Conservation (phyloP, 2,797 vertebrate genomes). For the Garrulus glandarius region DNA sequence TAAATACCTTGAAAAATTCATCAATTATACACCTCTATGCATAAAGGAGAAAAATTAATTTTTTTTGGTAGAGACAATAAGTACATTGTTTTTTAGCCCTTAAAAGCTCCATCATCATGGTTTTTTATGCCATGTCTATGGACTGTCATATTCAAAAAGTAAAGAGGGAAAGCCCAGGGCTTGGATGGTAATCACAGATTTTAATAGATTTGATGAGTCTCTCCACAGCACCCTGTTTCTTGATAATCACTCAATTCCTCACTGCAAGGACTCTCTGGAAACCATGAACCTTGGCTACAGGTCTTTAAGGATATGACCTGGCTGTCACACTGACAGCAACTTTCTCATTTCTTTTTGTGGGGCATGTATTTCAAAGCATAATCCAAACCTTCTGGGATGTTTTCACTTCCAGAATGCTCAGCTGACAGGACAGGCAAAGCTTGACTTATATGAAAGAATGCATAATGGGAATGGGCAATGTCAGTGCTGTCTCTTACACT, state of each 20-base stretch:
- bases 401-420: not conserved
- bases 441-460: not conserved
- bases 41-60: not conserved
- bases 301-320: not conserved
- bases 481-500: not conserved
- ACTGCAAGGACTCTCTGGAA: not conserved
- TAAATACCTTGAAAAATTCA: not conserved
- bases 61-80: not conserved
- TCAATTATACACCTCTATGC: not conserved
- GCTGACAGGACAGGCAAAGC: not conserved
- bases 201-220: not conserved
- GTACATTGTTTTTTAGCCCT: not conserved
- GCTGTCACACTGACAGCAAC: not conserved
- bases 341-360: not conserved
- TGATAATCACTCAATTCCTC: not conserved
- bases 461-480: not conserved
- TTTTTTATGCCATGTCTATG: not conserved
- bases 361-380: not conserved
- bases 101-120: not conserved
- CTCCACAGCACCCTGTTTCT: not conserved
- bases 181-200: not conserved
- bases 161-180: not conserved
- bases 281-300: not conserved
- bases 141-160: not conserved
- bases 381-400: not conserved